A percentile compares a stretch with the other conserved stretches of the same genome.
Conservation (phyloP, 2,113 vertebrate genomes). For the Dunckerocampus dactyliophorus region DNA sequence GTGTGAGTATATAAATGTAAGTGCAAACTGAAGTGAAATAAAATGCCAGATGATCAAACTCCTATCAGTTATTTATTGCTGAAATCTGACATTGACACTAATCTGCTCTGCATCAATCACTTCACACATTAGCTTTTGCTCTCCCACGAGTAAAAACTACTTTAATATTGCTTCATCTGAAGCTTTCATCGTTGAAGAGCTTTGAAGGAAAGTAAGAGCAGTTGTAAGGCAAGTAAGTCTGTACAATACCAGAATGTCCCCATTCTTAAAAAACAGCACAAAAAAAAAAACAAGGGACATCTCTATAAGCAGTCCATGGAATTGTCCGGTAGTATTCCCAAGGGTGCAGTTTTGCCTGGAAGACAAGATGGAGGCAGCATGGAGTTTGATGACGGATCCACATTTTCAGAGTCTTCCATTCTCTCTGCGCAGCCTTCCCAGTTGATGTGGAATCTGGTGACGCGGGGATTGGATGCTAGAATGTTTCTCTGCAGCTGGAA, state of each 20-base stretch:
- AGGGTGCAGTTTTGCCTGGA: conserved; percentile 75
- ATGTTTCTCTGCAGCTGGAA: conserved; percentile 88
- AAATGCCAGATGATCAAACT: conserved; percentile 35
- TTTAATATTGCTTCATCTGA: conserved; percentile 33
- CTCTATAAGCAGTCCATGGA: conserved; percentile 87
- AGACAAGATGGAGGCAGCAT: conserved; percentile 78
- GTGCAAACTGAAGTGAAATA: conserved; percentile 47
- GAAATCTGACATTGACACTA: conserved; percentile 22
- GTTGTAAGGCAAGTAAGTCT: conserved; percentile 54
- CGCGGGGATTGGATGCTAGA: conserved; percentile 85
- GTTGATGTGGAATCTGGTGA: conserved; percentile 91
- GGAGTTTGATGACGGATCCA: conserved; percentile 77
- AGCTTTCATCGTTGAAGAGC: conserved; percentile 13
- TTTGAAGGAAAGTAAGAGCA: conserved; percentile 36
- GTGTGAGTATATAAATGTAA: conserved; percentile 18
- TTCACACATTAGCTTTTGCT: conserved; percentile 8
- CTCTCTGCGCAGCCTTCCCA: conserved; percentile 82
- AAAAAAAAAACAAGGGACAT: not conserved
- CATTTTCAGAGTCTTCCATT: conserved; percentile 83
- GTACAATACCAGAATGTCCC: conserved; percentile 53
- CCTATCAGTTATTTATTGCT: conserved; percentile 32
- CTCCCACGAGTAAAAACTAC: conserved; percentile 11
- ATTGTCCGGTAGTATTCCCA: conserved; percentile 82
- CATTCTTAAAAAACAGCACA: conserved; percentile 17
- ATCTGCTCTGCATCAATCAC: conserved; percentile 13